Evolutionary conservation across 2,113 vertebrate species (phyloP), one percentile per base, ranked within the genome.

Genomic region (Hiodon tergisus): DNA sequence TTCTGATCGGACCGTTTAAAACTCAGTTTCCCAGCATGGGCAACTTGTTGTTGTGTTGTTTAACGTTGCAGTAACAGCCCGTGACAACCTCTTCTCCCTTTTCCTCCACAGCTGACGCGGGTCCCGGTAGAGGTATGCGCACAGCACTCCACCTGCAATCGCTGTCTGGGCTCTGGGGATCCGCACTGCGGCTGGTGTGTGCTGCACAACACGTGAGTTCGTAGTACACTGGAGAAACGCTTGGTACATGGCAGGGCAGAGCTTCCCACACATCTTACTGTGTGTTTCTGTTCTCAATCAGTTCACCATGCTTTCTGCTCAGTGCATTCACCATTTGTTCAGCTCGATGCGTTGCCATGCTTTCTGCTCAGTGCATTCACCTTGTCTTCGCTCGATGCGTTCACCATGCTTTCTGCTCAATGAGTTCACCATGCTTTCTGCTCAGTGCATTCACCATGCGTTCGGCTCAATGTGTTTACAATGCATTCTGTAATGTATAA

Each of bases 101-200:
- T 77, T 79, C 69, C 67, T 71, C 53, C 82, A 63, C 81, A 99
- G 97, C 89, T 99, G 71, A 95, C 96, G 7, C 92, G 93, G 80
- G 94, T 98, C 53, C 97, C 97, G 0, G 96, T 99, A 87, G 97
- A 98, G 84, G 95, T 92, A 0, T 99, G 97, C 11, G 89, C 90
- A 75, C 96, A 98, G 84, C 92, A 99, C 16, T 86, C 84, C 74
- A 95, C 91, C 77, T 99, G 97, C 86, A 89, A 91, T 0, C 89
- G 96, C 72, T 99, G 97, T 81, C 89, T 99, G 11, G 96, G 95
- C 78, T 97, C 97, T 0, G 96, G 96, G 0, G 97, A 99, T 73
- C 97, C 97, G 6, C 97, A 99, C 86, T 99, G 97, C 6, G 97
- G 97, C 71, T 99, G 97, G 97, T 99, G 97, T 86, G 97, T 99